Base-by-base conservation (phyloP, 37 sponge, comb jelly and placozoan genomes). In the Ianthella basta region DNA sequence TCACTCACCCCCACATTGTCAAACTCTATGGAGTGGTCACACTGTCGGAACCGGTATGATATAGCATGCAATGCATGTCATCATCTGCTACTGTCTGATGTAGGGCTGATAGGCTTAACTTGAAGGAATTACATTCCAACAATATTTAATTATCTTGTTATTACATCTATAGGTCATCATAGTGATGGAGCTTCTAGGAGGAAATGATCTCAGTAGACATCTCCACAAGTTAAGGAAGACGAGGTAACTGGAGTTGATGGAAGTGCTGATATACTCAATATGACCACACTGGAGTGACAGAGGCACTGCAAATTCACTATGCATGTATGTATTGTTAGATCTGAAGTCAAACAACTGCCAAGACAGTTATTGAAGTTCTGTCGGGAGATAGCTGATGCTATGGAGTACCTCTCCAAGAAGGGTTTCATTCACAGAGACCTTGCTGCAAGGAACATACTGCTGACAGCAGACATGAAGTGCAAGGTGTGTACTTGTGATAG, bases 371-470 rank as follows among this genome's bases (percentile, higher is more conserved):
- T 82, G 53, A 34, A n/a, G 8, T 91, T 91, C 73, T 59, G 84
- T 60, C 84, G 66, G 6, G 80, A 89, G 40, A 81, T 92, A 33
- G 89, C 87, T 37, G 81, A 57, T 82, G 93, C 87, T 21, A 92
- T 92, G 93, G 21, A 24, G 21, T 89, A 89, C 81, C 80, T 92
- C 13, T 55, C 89, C 18, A 59, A 53, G 53, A 92, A 89, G 81
- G 30, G 64, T 10, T 92, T 89, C 55, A 86, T 92, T 6, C 93
- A 92, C 83, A 61, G 93, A 69, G 93, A 92, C 66, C 77, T 92
- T 24, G 93, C 93, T 55, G 93, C 93, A 0, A 92, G 93, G 75
- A 92, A 90, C 80, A 83, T 90, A 16, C 78, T 90, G 24, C 80
- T 90, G 24, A 86, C 68, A 10, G 80, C 72, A 6, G 50, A 86